Percentiles rank a stretch among this genome's conserved stretches.
phyloP scores from a whole-genome alignment of 2,797 vertebrate species.

The Merluccius polli region DNA sequence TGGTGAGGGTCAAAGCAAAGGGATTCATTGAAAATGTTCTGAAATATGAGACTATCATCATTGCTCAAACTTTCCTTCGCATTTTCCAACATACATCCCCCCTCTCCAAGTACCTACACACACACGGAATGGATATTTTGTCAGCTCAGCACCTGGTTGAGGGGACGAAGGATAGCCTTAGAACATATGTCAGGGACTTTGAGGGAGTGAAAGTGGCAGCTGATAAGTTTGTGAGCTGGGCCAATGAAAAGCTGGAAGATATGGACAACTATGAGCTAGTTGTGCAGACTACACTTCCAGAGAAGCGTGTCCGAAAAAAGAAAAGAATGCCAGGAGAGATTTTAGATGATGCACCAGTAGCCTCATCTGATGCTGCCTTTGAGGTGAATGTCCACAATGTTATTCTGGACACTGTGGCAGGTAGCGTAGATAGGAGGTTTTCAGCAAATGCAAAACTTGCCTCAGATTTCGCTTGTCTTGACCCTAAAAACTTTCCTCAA shows the following conservation, averaged over 20 bases:
- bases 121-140: slow-evolving; percentile 19
- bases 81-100: slow-evolving; percentile 13
- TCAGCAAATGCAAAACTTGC: slow-evolving; percentile 22
- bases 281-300: slow-evolving; percentile 21
- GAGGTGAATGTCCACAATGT: slow-evolving; percentile 21
- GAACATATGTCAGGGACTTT: slow-evolving; percentile 20
- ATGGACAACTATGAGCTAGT: slow-evolving; percentile 11
- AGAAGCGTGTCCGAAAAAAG: slow-evolving; percentile 31
- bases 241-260: slow-evolving; percentile 32
- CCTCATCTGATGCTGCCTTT: slow-evolving; percentile 23
- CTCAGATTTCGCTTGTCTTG: slow-evolving; percentile 34
- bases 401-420: slow-evolving; percentile 27
- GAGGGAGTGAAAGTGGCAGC: slow-evolving; percentile 18
- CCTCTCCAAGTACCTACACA: slow-evolving; percentile 22
- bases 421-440: slow-evolving; percentile 24
- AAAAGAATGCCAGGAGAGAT: slow-evolving; percentile 33
- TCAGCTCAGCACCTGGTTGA: slow-evolving; percentile 25
- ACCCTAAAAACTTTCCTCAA: slow-evolving; percentile 24
- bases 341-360: slow-evolving; percentile 19
- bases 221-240: slow-evolving; percentile 30
- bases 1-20: slow-evolving; percentile 18
- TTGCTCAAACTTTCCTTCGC: slow-evolving; percentile 13
- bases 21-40: slow-evolving; percentile 13
- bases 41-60: slow-evolving; percentile 19
- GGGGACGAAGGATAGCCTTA: slow-evolving; percentile 18